Evolutionary conservation across 2,113 vertebrate species (phyloP).

Genomic region (Nibea albiflora): DNA sequence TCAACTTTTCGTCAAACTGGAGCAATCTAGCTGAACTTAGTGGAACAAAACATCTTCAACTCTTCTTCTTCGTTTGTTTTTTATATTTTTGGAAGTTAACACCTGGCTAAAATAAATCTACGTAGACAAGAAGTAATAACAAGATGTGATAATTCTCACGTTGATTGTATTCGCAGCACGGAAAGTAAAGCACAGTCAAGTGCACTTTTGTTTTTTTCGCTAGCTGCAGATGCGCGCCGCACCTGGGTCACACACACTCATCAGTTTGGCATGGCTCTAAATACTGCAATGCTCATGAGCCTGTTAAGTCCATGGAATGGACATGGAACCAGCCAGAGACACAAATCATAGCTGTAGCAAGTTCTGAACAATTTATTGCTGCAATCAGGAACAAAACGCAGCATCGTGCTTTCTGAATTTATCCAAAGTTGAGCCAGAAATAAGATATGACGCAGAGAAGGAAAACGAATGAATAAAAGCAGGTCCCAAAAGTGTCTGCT

Average conservation of each 20-base stretch:
- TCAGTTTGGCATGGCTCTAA: neutral
- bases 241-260: conserved; percentile 11
- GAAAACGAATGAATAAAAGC: neutral
- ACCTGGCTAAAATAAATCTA: neutral
- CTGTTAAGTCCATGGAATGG: neutral
- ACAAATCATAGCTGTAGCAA: neutral
- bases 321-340: neutral
- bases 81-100: neutral
- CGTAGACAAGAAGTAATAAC: neutral
- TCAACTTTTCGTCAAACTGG: neutral
- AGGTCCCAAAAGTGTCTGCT: neutral
- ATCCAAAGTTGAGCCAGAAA: neutral
- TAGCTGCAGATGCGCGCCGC: neutral
- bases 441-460: neutral
- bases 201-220: neutral
- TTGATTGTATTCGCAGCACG: neutral
- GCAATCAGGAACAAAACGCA: neutral
- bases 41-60: neutral
- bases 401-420: neutral
- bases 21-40: neutral
- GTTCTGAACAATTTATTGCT: neutral
- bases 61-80: neutral
- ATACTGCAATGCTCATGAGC: neutral
- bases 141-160: neutral
- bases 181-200: neutral